Conservation (phyloP, 2,888 invertebrate species). For the Orgyia antiqua region DNA sequence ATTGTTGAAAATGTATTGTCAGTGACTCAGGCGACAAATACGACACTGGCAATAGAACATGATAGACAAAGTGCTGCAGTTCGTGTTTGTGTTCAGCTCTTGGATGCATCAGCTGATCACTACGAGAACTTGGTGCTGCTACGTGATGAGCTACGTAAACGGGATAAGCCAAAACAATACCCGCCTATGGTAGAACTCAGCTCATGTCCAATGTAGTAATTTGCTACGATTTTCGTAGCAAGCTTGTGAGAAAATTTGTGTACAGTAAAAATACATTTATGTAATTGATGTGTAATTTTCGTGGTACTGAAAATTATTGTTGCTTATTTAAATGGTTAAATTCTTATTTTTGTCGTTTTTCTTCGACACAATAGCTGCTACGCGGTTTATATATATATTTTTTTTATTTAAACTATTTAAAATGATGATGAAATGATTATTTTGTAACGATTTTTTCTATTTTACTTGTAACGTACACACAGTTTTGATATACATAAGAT, state of each 20-base stretch:
- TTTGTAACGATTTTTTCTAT: no score
- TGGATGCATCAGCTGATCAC: conserved; percentile 57
- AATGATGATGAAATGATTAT: no score
- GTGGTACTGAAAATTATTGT: background rate
- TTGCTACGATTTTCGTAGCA: background rate
- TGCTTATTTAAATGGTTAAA: no score
- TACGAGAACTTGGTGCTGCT: conserved; percentile 59
- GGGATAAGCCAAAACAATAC: conserved; percentile 32
- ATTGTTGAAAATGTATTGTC: conserved; percentile 55
- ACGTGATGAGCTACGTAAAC: conserved; percentile 48
- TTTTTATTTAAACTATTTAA: no score
- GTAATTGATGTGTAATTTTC: no score
- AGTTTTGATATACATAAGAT: no score
- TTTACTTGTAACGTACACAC: no score
- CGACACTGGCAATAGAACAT: conserved; percentile 45
- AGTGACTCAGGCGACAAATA: conserved; percentile 49
- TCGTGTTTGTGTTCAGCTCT: conserved; percentile 47
- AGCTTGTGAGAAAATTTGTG: no score
- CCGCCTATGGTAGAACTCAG: conserved; percentile 55
- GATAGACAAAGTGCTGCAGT: conserved; percentile 48
- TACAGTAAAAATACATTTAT: no score
- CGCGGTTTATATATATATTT: no score
- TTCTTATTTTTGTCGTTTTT: no score
- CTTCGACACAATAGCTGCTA: no score
- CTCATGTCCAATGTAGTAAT: conserved; percentile 19